A percentile compares a stretch with the other conserved stretches of the same genome.
These are phyloP conservation scores for Bostrychus sinensis DNA, from an alignment of 2,113 vertebrate species.

Conservation along the genomic window DNA sequence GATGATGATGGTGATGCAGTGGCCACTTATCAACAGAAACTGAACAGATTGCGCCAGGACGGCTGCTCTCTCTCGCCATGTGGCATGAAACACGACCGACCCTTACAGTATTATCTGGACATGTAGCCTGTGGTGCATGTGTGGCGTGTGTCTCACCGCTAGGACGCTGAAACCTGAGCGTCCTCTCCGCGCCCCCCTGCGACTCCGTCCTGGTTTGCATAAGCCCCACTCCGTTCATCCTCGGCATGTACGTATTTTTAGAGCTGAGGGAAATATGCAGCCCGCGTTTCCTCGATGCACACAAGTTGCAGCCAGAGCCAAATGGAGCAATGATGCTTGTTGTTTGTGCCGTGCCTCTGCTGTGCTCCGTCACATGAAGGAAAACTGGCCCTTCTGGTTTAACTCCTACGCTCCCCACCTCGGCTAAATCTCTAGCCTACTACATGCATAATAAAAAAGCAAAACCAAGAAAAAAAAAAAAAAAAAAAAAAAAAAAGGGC, in stretches of 20 bases:
- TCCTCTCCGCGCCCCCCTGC: slow-evolving; percentile 24
- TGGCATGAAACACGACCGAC: too few species aligned
- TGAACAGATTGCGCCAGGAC: too few species aligned
- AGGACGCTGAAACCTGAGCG: slow-evolving; percentile 61
- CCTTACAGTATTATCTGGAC: too few species aligned
- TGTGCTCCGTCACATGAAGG: background rate
- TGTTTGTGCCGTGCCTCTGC: background rate
- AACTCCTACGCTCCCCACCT: background rate
- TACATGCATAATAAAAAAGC: too few species aligned
- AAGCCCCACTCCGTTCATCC: slow-evolving; percentile 46
- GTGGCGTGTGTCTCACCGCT: slow-evolving; percentile 52
- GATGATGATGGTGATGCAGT: too few species aligned
- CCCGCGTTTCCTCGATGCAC: background rate
- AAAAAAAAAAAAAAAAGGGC: background rate
- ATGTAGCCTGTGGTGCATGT: too few species aligned
- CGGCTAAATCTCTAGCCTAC: too few species aligned
- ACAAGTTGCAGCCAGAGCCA: background rate
- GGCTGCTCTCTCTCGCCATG: too few species aligned
- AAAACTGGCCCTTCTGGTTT: slow-evolving; percentile 9
- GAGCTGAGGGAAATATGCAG: background rate
- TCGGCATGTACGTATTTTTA: slow-evolving; percentile 29
- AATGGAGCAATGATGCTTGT: background rate
- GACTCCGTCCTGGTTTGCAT: slow-evolving; percentile 25
- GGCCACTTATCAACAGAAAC: background rate
- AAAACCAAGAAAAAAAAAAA: too few species aligned